Evolutionary conservation across 2,113 vertebrate species (phyloP), one percentile per base, ranked within the genome.

Genomic region (Thermophis baileyi): DNA sequence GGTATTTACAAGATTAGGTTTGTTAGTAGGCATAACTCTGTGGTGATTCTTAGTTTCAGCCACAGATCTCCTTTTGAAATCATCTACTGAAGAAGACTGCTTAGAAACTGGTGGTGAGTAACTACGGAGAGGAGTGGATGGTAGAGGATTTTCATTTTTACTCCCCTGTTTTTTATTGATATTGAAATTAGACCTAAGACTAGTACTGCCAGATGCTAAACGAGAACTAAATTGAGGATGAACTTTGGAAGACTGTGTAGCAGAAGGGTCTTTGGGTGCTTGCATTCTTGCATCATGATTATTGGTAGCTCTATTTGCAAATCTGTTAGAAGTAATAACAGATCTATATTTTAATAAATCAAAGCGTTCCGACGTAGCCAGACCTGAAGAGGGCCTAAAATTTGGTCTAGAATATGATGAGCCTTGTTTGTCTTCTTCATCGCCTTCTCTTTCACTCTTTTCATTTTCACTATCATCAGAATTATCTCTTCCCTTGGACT

Each of bases 61-160:
- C 86, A 95, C 96, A 94, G 96, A 40, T 87, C 93, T 96, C 69
- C 97, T 96, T 12, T 94, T 96, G 14, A 94, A 94, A 87, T 96
- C 96, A 35, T 87, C 3, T 50, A 93, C 55, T 94, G 96, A 94
- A 94, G 95, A 95, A 10, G 95, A 95, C 90, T 97, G 95, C 90
- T 95, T 96, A 91, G 98, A 95, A 93, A 94, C 96, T 0, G 97
- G 94, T 20, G 95, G 30, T 90, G 90, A 47, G n/a, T 91, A 86
- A 30, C 90, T 89, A 1, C 25, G 87, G 50, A 85, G 40, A 91
- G 55, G 53, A 1, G 96, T 94, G 86, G 95, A 91, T 18, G 94
- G 81, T 46, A 97, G 95, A 0, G 97, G 97, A 22, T 40, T 95
- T 95, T 95, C 94, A 0, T 95, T 94, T 92, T 94, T 93, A 9